Percentiles rank a stretch among this genome's conserved stretches.
Conservation (phyloP, 2,113 vertebrate genomes). For the Phoxinus phoxinus region DNA sequence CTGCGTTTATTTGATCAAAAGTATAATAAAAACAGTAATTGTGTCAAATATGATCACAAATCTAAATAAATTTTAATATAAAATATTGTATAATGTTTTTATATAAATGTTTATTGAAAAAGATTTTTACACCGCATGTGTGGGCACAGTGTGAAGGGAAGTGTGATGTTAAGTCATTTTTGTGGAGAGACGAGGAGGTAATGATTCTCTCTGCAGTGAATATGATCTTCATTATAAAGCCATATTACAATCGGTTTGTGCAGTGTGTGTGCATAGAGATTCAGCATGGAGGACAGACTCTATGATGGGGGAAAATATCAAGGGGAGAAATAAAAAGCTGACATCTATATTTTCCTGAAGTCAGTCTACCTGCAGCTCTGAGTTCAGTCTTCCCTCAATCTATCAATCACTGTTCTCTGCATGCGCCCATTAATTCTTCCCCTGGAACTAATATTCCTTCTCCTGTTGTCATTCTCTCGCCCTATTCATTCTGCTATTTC, state of each 20-base stretch:
- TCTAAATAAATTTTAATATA: too few relatives aligned
- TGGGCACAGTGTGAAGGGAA: background rate
- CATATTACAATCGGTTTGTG: conserved; percentile 5
- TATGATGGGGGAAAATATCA: background rate
- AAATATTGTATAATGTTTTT: too few relatives aligned
- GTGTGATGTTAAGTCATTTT: conserved; percentile 17
- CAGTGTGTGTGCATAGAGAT: background rate
- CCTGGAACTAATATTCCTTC: background rate
- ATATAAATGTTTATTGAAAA: background rate
- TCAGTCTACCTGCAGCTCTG: conserved; percentile 22
- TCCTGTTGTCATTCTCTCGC: background rate
- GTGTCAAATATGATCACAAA: background rate
- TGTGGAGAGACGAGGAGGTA: background rate
- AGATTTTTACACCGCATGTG: background rate
- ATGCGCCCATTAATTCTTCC: conserved; percentile 24
- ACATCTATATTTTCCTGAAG: conserved; percentile 34
- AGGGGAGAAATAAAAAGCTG: conserved; percentile 5
- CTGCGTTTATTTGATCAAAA: background rate
- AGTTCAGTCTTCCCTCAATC: background rate
- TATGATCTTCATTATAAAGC: background rate
- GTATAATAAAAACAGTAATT: background rate
- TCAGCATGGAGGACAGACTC: background rate
- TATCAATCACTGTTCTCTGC: conserved; percentile 25
- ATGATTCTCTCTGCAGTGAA: background rate
- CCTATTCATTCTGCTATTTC: conserved; percentile 1